A percentile compares a stretch with the other conserved stretches of the same genome.
These are phyloP conservation scores for Tenthredo mesomela DNA, from an alignment of 2,888 invertebrate genomes.

Conservation along the genomic window DNA sequence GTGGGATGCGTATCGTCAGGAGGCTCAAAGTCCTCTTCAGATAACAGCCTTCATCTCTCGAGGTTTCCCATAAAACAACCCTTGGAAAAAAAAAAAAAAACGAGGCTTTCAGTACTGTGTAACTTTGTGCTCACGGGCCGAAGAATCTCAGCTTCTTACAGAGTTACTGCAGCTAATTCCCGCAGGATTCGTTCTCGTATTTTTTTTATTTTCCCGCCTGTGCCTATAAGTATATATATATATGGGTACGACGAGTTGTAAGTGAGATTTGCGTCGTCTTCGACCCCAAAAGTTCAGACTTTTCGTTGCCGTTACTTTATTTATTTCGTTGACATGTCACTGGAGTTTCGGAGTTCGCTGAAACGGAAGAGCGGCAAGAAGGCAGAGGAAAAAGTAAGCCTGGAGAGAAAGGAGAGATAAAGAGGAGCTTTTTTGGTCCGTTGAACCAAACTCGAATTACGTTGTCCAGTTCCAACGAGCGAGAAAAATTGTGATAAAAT, in stretches of 20 bases:
- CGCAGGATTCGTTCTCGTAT: slow-evolving; percentile 13
- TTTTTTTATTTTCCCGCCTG: not conserved
- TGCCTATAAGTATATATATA: not conserved
- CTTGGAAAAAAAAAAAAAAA: not conserved
- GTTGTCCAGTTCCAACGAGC: not conserved
- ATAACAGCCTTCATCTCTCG: slow-evolving; percentile 19
- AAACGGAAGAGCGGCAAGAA: slow-evolving; percentile 23
- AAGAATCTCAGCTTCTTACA: slow-evolving; percentile 9
- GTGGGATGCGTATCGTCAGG: not conserved
- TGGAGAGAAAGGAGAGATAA: not conserved
- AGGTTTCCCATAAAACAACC: slow-evolving; percentile 28
- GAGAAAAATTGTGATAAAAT: not conserved
- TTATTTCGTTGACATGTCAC: slow-evolving; percentile 25
- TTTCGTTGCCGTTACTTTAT: slow-evolving; percentile 16
- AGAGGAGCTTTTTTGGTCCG: slow-evolving; percentile 1
- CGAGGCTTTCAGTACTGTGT: slow-evolving; percentile 13
- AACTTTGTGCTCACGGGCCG: not conserved
- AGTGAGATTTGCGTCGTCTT: slow-evolving; percentile 27
- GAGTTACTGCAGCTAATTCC: slow-evolving; percentile 27
- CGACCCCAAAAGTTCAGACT: slow-evolving; percentile 17
- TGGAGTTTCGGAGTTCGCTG: slow-evolving; percentile 12
- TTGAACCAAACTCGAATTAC: not conserved
- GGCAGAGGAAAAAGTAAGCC: not conserved
- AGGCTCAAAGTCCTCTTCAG: slow-evolving; percentile 9
- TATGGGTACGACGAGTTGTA: not conserved